Base-by-base conservation (phyloP, 2,797 vertebrate species). In the Arrhamphus sclerolepis region DNA sequence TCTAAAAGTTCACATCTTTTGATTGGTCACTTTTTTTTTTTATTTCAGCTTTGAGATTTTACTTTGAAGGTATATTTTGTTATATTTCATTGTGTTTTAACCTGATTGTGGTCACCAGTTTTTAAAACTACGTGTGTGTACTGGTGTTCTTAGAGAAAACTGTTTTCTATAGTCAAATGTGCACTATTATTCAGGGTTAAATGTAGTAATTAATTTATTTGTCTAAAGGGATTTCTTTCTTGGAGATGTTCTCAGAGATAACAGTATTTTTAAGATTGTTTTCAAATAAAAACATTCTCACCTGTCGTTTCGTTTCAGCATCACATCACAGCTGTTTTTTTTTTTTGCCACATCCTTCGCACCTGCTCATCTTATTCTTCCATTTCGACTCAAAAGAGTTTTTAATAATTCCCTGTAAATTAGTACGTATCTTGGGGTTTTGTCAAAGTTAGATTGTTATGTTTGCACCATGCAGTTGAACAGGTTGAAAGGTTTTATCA, bases 321-420 rank as follows among this genome's bases (percentile, higher is more conserved):
- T 51, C 19, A 60, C 2, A 29, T 1, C 39, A 19, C 59, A 22
- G 2, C 28, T n/a, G n/a, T n/a, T n/a, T n/a, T n/a, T n/a, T n/a
- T n/a, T 24, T 57, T 54, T 34, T 21, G 7, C 26, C 58, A 22
- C 31, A 16, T 65, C n/a, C n/a, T n/a, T n/a, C n/a, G n/a, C n/a
- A n/a, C n/a, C 20, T 7, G 4, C 4, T 56, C n/a, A 65, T 49
- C 46, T 65, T 49, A 44, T 49, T 16, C 11, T 50, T 62, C 49
- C 40, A 47, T 60, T n/a, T 72, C 42, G 38, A 47, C 62, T 34
- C 50, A 18, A 81, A 86, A 87, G 81, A 85, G 87, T 86, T 42
- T 46, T 21, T 20, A 44, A 20, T 44, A 18, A 10, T 44, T 21
- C 8, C 2, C 10, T 34, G 31, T 34, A 2, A 17, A 18, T 21